Evolutionary conservation across 1,140 invertebrate genomes (phyloP).

Genomic region (Drosophila kanapiae): DNA sequence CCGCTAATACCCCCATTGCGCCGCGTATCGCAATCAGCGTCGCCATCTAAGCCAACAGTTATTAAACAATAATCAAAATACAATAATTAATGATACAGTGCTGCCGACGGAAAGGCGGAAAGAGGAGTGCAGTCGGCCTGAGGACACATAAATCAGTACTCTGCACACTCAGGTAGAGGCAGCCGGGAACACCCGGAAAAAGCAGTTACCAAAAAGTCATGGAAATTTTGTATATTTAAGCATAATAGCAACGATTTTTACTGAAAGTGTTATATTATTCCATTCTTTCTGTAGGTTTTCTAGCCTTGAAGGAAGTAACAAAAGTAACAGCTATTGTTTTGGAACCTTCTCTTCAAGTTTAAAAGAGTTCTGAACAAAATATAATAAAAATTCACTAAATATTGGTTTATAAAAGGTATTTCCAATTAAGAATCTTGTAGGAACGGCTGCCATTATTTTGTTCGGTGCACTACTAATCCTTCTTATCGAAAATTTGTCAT

Average conservation of each 20-base stretch:
- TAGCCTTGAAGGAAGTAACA: too few relatives aligned
- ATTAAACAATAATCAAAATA: slow-evolving; percentile 78
- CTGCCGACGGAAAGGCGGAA: slow-evolving; percentile 24
- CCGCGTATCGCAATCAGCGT: slow-evolving; percentile 47
- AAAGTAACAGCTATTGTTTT: too few relatives aligned
- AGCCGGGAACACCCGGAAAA: slow-evolving; percentile 8
- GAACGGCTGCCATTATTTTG: neutral
- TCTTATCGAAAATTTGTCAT: slow-evolving; percentile 67
- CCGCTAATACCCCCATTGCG: slow-evolving; percentile 29
- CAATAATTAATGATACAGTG: slow-evolving; percentile 71
- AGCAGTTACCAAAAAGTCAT: neutral
- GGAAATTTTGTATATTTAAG: too few relatives aligned
- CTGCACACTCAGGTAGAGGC: slow-evolving; percentile 42
- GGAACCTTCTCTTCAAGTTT: too few relatives aligned
- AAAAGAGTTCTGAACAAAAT: too few relatives aligned
- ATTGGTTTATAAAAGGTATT: too few relatives aligned
- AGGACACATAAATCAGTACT: slow-evolving; percentile 37
- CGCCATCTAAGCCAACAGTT: slow-evolving; percentile 43
- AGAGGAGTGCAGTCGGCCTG: slow-evolving; percentile 16
- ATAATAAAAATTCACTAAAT: too few relatives aligned
- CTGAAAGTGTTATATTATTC: too few relatives aligned
- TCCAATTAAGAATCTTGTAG: too few relatives aligned
- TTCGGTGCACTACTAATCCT: slow-evolving; percentile 53
- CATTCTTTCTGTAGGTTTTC: too few relatives aligned
- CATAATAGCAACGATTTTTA: too few relatives aligned